Percentiles rank a stretch among this genome's conserved stretches.
Conservation (phyloP, 2,888 invertebrate genomes). For the Dryobota labecula region DNA sequence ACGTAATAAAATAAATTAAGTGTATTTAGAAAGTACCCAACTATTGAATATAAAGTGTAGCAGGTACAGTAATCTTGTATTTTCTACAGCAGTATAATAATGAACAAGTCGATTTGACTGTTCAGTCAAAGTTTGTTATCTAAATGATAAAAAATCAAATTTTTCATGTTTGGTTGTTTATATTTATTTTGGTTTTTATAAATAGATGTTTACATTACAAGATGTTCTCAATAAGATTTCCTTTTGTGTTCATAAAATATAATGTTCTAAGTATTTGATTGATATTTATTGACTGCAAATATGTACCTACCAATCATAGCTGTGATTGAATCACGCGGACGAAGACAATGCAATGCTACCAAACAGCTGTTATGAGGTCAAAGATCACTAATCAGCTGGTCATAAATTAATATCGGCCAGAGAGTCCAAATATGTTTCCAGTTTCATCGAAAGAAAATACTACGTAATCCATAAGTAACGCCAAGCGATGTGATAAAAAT, state of each 20-base stretch:
- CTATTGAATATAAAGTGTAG: not conserved
- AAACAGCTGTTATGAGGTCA: conserved; percentile 86
- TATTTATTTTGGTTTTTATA: not conserved
- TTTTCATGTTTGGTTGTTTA: too few relatives aligned
- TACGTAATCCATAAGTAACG: not conserved
- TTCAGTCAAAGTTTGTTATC: not conserved
- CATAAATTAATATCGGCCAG: conserved; percentile 64
- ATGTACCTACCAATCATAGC: conserved; percentile 32
- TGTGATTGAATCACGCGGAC: conserved; percentile 58
- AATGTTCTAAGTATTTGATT: conserved; percentile 22
- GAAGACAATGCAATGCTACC: conserved; percentile 48
- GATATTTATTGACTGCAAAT: conserved; percentile 36
- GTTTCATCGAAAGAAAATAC: conserved; percentile 9
- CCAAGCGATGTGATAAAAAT: conserved; percentile 48
- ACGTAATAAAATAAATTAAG: not conserved
- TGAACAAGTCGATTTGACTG: not conserved
- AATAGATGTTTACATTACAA: not conserved
- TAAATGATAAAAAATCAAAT: not conserved
- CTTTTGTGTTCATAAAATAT: conserved; percentile 29
- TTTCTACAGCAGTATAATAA: not conserved
- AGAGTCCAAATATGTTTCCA: conserved; percentile 40
- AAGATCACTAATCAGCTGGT: conserved; percentile 88
- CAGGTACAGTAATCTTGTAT: not conserved
- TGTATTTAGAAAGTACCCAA: conserved; percentile 1
- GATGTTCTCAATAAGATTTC: not conserved